Percentiles rank a stretch among this genome's conserved stretches.
Evolutionary conservation across 2,888 invertebrate genomes (phyloP).

Genomic region (Polyommatus icarus): DNA sequence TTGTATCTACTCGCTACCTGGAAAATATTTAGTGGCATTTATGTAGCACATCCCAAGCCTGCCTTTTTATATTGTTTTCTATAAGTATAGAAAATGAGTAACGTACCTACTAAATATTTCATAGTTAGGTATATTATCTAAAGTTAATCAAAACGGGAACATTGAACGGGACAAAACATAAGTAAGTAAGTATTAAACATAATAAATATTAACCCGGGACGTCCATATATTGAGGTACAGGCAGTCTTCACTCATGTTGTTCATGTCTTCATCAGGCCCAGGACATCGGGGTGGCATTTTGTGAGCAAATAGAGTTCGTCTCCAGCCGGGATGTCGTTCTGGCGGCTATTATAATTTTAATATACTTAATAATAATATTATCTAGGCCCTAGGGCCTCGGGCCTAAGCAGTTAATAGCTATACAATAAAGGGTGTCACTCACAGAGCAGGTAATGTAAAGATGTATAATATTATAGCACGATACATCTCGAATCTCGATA

Average conservation of each 20-base stretch:
- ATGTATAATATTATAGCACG: no score
- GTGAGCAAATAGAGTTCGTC: constrained; percentile 84
- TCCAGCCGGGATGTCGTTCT: constrained; percentile 85
- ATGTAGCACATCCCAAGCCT: constrained; percentile 29
- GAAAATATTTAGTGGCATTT: constrained; percentile 45
- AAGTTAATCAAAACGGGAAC: no score
- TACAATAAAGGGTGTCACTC: no score
- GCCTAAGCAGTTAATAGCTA: no score
- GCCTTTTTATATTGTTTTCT: background rate
- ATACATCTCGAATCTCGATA: no score
- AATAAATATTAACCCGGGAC: constrained; percentile 80
- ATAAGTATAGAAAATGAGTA: background rate
- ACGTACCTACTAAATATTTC: background rate
- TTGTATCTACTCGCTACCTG: constrained; percentile 75
- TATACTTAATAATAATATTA: background rate
- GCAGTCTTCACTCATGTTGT: constrained; percentile 86
- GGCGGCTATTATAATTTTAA: constrained; percentile 78
- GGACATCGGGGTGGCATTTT: constrained; percentile 86
- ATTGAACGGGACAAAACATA: background rate
- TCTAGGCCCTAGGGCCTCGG: background rate
- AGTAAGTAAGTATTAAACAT: background rate
- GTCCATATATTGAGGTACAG: constrained; percentile 95
- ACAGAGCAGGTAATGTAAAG: no score
- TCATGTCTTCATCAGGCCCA: constrained; percentile 66
- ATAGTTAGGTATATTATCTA: background rate